phyloP scores from a whole-genome alignment of 2,888 invertebrate genomes.

The Pandemis cinnamomeana region DNA sequence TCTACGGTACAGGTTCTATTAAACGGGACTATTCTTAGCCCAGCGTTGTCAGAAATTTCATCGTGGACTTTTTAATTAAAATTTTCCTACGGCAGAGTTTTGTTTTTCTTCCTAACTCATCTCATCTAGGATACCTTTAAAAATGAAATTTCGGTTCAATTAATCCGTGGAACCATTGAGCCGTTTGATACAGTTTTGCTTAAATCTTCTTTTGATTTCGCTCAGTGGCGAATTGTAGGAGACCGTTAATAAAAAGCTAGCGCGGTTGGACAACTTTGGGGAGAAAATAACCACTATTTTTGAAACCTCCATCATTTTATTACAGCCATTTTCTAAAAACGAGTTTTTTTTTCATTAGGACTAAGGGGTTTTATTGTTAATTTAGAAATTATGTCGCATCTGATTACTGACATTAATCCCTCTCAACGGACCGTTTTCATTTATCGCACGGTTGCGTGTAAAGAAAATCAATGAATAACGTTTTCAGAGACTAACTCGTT shows the following conservation, averaged over 20 bases:
- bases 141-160: constrained; percentile 13
- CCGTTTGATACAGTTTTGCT: constrained; percentile 1
- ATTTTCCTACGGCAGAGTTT: constrained; percentile 11
- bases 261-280: neutral
- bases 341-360: neutral
- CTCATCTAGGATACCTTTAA: constrained; percentile 14
- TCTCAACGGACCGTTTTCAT: constrained; percentile 16
- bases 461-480: constrained; percentile 23
- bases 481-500: constrained; percentile 2
- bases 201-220: constrained; percentile 23
- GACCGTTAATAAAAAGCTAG: constrained; percentile 20
- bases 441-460: constrained; percentile 23
- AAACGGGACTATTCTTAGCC: constrained; percentile 6
- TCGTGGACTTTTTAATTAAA: constrained; percentile 18
- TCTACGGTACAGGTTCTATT: neutral
- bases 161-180: neutral
- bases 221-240: constrained; percentile 3
- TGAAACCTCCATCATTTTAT: neutral
- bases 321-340: neutral
- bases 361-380: neutral
- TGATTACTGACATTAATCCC: constrained; percentile 1
- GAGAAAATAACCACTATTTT: constrained; percentile 4
- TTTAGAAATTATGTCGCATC: neutral
- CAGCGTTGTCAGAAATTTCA: constrained; percentile 1
- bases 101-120: constrained; percentile 2